Base-by-base conservation (phyloP, 2,888 invertebrate species). In the Chloroclystis v-ata region DNA sequence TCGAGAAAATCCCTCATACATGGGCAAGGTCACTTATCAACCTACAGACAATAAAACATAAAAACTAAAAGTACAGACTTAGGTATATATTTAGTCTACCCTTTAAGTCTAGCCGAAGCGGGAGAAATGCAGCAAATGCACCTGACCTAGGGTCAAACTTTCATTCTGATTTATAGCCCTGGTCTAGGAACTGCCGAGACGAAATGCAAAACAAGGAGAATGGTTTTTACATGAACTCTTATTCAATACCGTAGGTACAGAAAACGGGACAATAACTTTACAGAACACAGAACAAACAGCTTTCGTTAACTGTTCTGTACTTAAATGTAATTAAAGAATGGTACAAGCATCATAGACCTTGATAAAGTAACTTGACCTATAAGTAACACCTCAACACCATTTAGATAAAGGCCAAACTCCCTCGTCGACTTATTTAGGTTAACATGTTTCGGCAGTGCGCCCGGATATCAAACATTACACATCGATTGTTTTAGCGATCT, bases 401-500 rank as follows among this genome's bases (percentile, higher is more conserved):
- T n/a, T n/a, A 16, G 20, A 25, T 42, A 50, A 49, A 53, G 55
- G 51, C 55, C 49, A 53, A 10, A 54, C 47, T 51, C 40, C 37
- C 32, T 44, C 37, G 26, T n/a, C 26, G 9, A 30, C 9, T 16
- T 46, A 48, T 51, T 49, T 44, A 39, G 49, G 30, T 26, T 43
- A 37, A 50, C 32, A 44, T 26, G 30, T 37, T 55, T 55, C 49
- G 57, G 57, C 55, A 52, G 58, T 33, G 10, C 11, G 33, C 29
- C 43, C 52, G 58, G 56, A 56, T 54, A 54, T 49, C 41, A 49
- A 38, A 43, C 41, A 46, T 58, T 54, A 41, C 41, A 20, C 39
- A 49, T 46, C 48, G 35, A 57, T 59, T 59, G 57, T 59, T 59
- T n/a, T 52, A 56, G 47, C 52, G 40, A 50, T 50, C 54, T 51